Conservation (phyloP, 2,888 invertebrate species). For the Latrodectus hesperus region DNA sequence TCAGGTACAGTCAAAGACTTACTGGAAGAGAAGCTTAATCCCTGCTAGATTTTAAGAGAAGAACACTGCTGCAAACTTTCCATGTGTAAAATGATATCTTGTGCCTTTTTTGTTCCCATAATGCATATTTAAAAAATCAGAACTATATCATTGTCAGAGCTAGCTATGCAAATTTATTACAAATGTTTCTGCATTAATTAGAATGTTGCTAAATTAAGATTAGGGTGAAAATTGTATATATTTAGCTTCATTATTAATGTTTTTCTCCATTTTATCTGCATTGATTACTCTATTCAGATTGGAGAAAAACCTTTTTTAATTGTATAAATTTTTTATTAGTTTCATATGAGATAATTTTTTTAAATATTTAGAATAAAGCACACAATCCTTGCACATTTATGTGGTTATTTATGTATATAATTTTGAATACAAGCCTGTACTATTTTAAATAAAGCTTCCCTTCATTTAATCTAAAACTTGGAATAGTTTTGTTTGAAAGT, state of each 20-base stretch:
- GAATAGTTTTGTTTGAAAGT: neutral
- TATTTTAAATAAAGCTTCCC: too few relatives aligned
- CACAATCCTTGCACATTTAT: too few relatives aligned
- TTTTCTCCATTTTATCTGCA: neutral
- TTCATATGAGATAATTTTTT: too few relatives aligned
- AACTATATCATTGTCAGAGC: conserved; percentile 54
- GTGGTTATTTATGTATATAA: neutral
- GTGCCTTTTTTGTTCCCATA: conserved; percentile 65
- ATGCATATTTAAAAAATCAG: conserved; percentile 36
- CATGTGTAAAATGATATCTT: conserved; percentile 48
- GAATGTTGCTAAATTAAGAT: conserved; percentile 12
- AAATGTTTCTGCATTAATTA: conserved; percentile 26
- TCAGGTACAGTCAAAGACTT: conserved; percentile 41
- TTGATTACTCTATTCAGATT: too few relatives aligned
- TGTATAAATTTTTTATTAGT: too few relatives aligned
- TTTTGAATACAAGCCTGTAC: neutral
- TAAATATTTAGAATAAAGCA: too few relatives aligned
- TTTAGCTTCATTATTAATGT: conserved; percentile 24
- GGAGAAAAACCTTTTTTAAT: too few relatives aligned
- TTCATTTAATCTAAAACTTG: too few relatives aligned
- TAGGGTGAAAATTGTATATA: conserved; percentile 34
- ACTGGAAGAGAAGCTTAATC: conserved; percentile 8
- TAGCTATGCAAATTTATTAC: conserved; percentile 27
- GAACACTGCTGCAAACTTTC: conserved; percentile 46
- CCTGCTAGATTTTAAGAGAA: conserved; percentile 1